Conservation (phyloP, 2,113 vertebrate species). For the Thalassoma bifasciatum region DNA sequence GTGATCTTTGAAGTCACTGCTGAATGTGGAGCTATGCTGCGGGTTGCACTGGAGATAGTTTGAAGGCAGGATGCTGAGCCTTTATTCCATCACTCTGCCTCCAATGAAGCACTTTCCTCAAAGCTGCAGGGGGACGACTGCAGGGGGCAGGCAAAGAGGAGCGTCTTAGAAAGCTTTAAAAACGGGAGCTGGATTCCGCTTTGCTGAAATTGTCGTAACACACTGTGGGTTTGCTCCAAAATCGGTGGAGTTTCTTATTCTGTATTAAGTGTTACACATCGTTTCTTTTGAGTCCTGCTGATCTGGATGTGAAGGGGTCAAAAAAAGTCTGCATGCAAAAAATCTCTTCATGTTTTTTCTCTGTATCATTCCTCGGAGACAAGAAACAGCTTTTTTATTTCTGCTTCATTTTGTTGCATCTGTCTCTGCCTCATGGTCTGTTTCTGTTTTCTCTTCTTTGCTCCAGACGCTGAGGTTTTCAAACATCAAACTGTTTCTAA, state of each 20-base stretch:
- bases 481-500: too few relatives aligned
- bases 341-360: not conserved
- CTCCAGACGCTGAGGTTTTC: slow-evolving; percentile 63
- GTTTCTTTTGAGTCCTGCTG: slow-evolving; percentile 55
- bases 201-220: slow-evolving; percentile 2
- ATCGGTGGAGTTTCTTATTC: not conserved
- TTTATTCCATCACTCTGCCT: slow-evolving; percentile 50
- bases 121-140: slow-evolving; percentile 35
- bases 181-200: slow-evolving; percentile 1
- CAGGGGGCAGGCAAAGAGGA: slow-evolving; percentile 50
- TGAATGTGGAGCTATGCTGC: slow-evolving; percentile 47
- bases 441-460: not conserved
- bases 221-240: slow-evolving; percentile 1
- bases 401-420: too few relatives aligned
- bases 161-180: slow-evolving; percentile 20
- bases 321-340: not conserved
- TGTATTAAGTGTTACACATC: not conserved
- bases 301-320: not conserved
- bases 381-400: too few relatives aligned
- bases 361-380: not conserved
- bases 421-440: slow-evolving; percentile 61
- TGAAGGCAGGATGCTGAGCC: slow-evolving; percentile 41
- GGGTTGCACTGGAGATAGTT: slow-evolving; percentile 40
- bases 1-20: slow-evolving; percentile 60
- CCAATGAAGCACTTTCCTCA: slow-evolving; percentile 33